Conservation (phyloP, 64 coral and sea anemone species). For the Hydrozoanthus tunicans region DNA sequence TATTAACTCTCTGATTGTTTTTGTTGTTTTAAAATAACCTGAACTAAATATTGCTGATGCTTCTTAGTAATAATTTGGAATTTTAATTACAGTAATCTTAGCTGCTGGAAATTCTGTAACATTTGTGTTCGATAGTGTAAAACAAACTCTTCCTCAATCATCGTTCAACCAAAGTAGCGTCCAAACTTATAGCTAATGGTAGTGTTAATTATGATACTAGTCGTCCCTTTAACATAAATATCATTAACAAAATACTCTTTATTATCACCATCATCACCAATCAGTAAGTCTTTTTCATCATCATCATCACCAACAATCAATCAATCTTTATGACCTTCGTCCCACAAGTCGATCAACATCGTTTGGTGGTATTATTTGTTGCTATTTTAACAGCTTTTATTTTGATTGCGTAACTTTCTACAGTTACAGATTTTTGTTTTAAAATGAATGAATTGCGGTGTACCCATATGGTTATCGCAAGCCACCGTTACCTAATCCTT, state of each 20-base stretch:
- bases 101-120: neutral
- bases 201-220: neutral
- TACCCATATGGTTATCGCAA: no score
- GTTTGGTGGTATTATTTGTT: no score
- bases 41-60: no score
- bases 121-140: neutral
- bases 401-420: no score
- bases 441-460: no score
- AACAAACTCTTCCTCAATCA: neutral
- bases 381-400: no score
- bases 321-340: no score
- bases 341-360: no score
- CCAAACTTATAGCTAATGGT: neutral
- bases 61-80: neutral
- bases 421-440: no score
- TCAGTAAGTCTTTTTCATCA: neutral
- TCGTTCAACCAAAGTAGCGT: neutral
- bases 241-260: neutral
- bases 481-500: no score
- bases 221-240: neutral
- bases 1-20: neutral
- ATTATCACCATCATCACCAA: neutral
- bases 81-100: neutral
- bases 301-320: neutral
- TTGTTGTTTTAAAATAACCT: neutral